A percentile compares a stretch with the other conserved stretches of the same genome.
These are phyloP conservation scores for Oncorhynchus gorbuscha DNA, from an alignment of 2,113 vertebrate genomes.

Conservation along the genomic window DNA sequence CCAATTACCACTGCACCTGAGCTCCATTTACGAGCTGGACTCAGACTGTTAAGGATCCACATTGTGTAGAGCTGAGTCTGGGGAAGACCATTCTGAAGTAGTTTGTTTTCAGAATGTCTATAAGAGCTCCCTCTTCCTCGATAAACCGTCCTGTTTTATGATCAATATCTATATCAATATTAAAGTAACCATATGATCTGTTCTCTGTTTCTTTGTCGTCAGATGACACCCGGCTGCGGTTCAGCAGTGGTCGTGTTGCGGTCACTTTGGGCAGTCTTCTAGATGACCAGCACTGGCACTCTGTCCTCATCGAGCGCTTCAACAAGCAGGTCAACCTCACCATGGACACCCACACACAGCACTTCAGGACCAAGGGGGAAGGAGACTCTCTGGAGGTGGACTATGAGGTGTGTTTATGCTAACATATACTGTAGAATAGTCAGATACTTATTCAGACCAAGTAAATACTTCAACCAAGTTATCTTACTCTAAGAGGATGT, in stretches of 20 bases:
- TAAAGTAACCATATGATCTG: neutral
- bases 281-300: constrained; percentile 97
- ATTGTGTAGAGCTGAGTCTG: neutral
- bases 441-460: neutral
- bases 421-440: neutral
- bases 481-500: no score
- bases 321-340: constrained; percentile 97
- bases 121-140: neutral
- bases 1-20: constrained; percentile 20
- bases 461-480: neutral
- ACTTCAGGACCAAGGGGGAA: constrained; percentile 88
- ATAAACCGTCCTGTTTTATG: neutral
- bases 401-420: constrained; percentile 84
- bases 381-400: constrained; percentile 92
- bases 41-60: constrained; percentile 1
- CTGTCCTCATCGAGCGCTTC: constrained; percentile 90
- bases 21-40: constrained; percentile 4
- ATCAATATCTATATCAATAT: neutral
- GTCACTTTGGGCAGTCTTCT: constrained; percentile 89
- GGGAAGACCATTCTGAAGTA: neutral
- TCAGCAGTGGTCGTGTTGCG: constrained; percentile 75
- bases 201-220: constrained; percentile 2
- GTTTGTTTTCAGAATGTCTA: neutral
- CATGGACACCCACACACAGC: constrained; percentile 86
- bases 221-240: constrained; percentile 86